phyloP scores from a whole-genome alignment of 2,113 vertebrate species.

The Anser cygnoides region DNA sequence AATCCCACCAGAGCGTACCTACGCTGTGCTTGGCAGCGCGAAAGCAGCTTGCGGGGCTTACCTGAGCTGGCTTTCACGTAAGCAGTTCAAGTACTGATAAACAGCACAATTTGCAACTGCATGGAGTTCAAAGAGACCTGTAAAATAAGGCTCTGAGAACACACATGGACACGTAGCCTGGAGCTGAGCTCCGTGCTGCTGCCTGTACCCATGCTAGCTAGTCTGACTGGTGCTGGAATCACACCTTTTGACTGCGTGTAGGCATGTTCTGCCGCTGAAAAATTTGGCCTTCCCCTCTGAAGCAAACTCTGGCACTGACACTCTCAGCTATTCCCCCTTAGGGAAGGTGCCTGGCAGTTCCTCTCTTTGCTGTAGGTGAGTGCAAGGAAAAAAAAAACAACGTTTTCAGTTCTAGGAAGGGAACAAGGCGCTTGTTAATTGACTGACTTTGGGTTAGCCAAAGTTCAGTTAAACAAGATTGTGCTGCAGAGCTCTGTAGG shows the following conservation, averaged over 20 bases:
- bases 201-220: neutral
- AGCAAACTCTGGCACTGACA: neutral
- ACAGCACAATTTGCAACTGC: neutral
- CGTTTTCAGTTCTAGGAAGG: neutral
- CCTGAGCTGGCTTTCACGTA: neutral
- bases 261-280: neutral
- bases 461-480: neutral
- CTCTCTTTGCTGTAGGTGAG: neutral
- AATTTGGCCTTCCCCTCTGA: neutral
- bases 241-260: neutral
- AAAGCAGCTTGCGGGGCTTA: neutral
- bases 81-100: neutral
- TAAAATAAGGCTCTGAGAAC: neutral
- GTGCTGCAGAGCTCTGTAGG: neutral
- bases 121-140: neutral
- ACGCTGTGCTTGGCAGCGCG: fast-evolving
- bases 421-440: neutral
- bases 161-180: fast-evolving
- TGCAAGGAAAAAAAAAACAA: neutral
- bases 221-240: neutral
- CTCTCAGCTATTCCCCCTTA: neutral
- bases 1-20: fast-evolving
- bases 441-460: neutral
- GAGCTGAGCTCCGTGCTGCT: neutral
- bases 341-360: slow-evolving; percentile 6